A percentile compares a stretch with the other conserved stretches of the same genome.
These are phyloP conservation scores for Campoplex capitator DNA, from an alignment of 2,888 invertebrate genomes.

Conservation along the genomic window DNA sequence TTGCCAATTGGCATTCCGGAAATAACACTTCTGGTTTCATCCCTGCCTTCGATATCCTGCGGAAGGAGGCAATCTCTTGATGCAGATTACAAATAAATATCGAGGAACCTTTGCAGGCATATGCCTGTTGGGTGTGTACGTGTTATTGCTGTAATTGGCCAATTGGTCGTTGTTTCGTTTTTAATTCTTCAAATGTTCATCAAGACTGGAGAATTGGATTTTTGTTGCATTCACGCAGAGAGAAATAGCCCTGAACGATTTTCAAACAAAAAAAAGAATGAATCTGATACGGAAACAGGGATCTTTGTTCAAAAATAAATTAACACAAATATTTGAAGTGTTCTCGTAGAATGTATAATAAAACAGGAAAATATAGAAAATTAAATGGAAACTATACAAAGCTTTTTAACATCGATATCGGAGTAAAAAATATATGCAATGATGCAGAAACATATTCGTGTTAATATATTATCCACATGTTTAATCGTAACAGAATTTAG, in stretches of 20 bases:
- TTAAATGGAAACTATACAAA: no score
- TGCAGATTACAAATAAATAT: conserved; percentile 81
- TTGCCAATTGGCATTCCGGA: conserved; percentile 77
- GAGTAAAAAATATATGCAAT: no score
- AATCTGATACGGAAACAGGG: neutral
- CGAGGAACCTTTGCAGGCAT: conserved; percentile 62
- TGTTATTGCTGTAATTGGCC: conserved; percentile 78
- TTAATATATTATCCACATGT: no score
- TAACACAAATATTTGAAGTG: neutral
- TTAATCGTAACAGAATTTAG: no score
- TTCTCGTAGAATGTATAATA: neutral
- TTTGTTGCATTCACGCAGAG: neutral
- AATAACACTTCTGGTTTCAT: conserved; percentile 77
- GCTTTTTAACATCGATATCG: no score
- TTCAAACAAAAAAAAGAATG: neutral
- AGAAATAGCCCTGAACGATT: neutral
- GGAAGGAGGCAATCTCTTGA: conserved; percentile 81
- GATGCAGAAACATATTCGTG: no score
- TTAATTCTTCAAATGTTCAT: conserved; percentile 36
- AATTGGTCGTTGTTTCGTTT: conserved; percentile 70
- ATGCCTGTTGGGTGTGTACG: conserved; percentile 56
- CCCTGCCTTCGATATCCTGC: conserved; percentile 73
- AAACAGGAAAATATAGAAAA: no score
- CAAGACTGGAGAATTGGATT: conserved; percentile 16
- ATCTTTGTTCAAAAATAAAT: no score